Percentiles rank a stretch among this genome's conserved stretches.
Evolutionary conservation across 2,113 vertebrate genomes (phyloP).

Genomic region (Amia ocellicauda): DNA sequence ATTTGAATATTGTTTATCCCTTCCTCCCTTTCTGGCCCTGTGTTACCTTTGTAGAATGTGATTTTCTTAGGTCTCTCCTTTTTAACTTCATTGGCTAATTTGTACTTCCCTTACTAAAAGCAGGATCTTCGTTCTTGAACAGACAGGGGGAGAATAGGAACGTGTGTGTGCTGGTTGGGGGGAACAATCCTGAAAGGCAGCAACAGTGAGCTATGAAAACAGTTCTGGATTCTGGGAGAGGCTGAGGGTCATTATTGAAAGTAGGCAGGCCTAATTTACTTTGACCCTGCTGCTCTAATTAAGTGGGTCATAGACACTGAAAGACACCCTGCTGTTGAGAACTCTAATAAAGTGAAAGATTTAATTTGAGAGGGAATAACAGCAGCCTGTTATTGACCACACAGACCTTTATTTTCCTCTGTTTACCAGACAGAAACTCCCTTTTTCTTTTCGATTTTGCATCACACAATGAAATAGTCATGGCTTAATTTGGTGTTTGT

Average conservation of each 20-base stretch:
- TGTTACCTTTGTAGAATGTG: background rate
- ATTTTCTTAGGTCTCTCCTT: constrained; percentile 8
- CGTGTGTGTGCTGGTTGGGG: background rate
- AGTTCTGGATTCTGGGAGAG: constrained; percentile 24
- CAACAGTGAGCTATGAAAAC: background rate
- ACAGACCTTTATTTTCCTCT: constrained; percentile 22
- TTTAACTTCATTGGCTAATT: constrained; percentile 18
- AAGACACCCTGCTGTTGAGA: constrained; percentile 32
- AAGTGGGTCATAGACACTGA: constrained; percentile 39
- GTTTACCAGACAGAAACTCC: constrained; percentile 19
- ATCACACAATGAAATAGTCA: constrained; percentile 43
- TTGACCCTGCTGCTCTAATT: constrained; percentile 51
- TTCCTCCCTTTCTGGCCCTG: background rate
- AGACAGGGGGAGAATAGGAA: constrained; percentile 20
- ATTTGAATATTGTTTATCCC: no score
- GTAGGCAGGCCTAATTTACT: constrained; percentile 44
- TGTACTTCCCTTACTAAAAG: background rate
- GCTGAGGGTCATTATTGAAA: constrained; percentile 36
- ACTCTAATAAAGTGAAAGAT: constrained; percentile 40
- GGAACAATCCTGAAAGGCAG: background rate
- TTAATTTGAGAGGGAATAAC: constrained; percentile 47
- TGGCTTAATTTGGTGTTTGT: constrained; percentile 35
- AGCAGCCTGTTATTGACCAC: constrained; percentile 41
- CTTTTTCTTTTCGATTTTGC: constrained; percentile 33
- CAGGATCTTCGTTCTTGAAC: constrained; percentile 19